Evolutionary conservation across 2,113 vertebrate species (phyloP).

Genomic region (Otus sunia): DNA sequence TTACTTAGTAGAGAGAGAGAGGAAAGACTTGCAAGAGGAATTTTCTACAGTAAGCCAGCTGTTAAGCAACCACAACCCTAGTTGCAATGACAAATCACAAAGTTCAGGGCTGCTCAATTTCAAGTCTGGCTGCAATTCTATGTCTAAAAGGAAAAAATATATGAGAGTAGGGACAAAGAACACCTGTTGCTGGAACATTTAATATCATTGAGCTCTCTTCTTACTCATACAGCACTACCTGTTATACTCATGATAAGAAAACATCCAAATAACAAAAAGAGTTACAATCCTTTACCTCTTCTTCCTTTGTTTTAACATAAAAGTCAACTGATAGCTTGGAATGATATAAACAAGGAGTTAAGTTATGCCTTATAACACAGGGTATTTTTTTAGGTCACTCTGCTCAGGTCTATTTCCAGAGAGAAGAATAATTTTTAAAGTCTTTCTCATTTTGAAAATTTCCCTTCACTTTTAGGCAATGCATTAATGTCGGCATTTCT

Average conservation of each 20-base stretch:
- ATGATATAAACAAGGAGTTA: neutral
- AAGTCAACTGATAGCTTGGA: neutral
- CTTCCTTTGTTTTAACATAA: conserved; percentile 20
- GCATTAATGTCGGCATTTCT: neutral
- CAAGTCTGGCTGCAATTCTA: conserved; percentile 29
- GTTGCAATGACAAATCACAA: conserved; percentile 18
- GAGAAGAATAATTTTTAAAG: neutral
- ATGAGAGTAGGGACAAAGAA: conserved; percentile 7
- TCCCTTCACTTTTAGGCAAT: neutral
- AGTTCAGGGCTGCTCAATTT: conserved; percentile 54
- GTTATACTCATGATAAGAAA: conserved; percentile 45
- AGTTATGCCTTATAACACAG: neutral
- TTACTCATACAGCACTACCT: conserved; percentile 32
- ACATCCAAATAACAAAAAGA: conserved; percentile 47
- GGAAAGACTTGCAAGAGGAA: neutral
- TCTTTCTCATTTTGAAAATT: neutral
- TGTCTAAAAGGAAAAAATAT: conserved; percentile 22
- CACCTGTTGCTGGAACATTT: conserved; percentile 51
- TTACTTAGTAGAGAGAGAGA: neutral
- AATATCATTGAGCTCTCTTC: conserved; percentile 10
- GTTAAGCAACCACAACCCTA: conserved; percentile 2
- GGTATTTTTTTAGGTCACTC: neutral
- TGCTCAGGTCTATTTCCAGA: neutral
- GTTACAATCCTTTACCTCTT: neutral
- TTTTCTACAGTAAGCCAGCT: conserved; percentile 23